These are phyloP conservation scores for Hypomesus transpacificus DNA, from an alignment of 2,113 vertebrate genomes.

Conservation along the genomic window DNA sequence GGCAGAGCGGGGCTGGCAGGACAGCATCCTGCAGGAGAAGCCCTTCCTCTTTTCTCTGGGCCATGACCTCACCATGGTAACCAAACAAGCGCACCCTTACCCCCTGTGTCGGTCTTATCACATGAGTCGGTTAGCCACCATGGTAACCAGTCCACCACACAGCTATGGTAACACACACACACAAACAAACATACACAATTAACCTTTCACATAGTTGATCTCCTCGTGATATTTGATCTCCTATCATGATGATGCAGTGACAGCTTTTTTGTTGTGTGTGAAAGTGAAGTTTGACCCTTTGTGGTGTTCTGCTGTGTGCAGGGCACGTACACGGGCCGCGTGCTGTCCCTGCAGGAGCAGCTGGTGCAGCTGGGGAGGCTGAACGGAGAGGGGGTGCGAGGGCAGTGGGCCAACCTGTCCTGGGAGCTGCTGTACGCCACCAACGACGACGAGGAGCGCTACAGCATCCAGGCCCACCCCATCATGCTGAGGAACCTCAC, in stretches of 20 bases:
- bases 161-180: not conserved
- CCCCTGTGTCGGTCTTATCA: not conserved
- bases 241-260: too few relatives aligned
- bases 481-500: slow-evolving; percentile 91
- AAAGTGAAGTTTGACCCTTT: too few relatives aligned
- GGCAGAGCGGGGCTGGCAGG: slow-evolving; percentile 88
- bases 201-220: too few relatives aligned
- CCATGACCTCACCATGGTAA: slow-evolving; percentile 92
- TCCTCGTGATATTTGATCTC: too few relatives aligned
- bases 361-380: slow-evolving; percentile 86
- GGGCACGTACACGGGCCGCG: slow-evolving; percentile 91
- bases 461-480: slow-evolving; percentile 95
- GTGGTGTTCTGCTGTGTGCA: slow-evolving; percentile 38
- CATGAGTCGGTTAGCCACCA: slow-evolving; percentile 35
- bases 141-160: slow-evolving; percentile 70
- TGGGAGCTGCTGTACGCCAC: slow-evolving; percentile 98
- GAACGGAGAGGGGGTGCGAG: slow-evolving; percentile 85
- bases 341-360: slow-evolving; percentile 90
- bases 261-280: too few relatives aligned
- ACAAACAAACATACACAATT: not conserved
- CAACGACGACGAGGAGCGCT: slow-evolving; percentile 95
- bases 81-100: slow-evolving; percentile 9
- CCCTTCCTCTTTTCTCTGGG: slow-evolving; percentile 93
- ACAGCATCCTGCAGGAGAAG: slow-evolving; percentile 89
- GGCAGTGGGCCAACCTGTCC: slow-evolving; percentile 98